These are phyloP conservation scores for Dendrocopos noguchii DNA, from an alignment of 2,113 vertebrate species.

Conservation along the genomic window DNA sequence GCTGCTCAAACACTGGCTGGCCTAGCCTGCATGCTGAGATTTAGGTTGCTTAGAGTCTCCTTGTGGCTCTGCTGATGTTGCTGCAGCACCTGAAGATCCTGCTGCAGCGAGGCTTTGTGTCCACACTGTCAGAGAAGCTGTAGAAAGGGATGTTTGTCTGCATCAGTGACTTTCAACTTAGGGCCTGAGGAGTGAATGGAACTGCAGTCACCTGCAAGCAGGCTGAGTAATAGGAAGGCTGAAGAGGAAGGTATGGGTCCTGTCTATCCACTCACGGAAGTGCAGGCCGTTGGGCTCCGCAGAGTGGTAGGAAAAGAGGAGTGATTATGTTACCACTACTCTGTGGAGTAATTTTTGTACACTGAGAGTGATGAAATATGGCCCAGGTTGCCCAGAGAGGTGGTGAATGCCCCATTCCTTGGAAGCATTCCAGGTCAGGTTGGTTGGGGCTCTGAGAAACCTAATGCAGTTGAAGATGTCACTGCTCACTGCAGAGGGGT, in stretches of 20 bases:
- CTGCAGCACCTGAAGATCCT: not conserved
- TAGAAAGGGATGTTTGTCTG: not conserved
- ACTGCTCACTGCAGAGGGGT: no score
- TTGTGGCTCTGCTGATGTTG: not conserved
- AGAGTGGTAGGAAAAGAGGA: not conserved
- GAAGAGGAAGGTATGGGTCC: not conserved
- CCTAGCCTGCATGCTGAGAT: not conserved
- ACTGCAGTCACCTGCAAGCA: not conserved
- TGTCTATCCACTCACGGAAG: not conserved
- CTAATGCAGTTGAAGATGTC: no score
- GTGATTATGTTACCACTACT: not conserved
- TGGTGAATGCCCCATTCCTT: no score
- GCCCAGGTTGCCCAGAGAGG: no score
- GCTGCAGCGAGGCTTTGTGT: not conserved
- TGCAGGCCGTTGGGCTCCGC: not conserved
- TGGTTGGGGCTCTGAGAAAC: no score
- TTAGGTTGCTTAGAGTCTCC: not conserved
- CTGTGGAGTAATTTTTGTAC: no score
- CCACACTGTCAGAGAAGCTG: fast-evolving
- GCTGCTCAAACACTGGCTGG: fast-evolving
- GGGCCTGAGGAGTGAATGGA: not conserved
- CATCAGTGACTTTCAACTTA: not conserved
- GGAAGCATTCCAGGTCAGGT: no score
- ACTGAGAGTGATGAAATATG: no score
- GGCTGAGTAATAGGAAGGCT: not conserved